Conservation (phyloP, 2,113 vertebrate genomes). For the Cyanoderma ruficeps region DNA sequence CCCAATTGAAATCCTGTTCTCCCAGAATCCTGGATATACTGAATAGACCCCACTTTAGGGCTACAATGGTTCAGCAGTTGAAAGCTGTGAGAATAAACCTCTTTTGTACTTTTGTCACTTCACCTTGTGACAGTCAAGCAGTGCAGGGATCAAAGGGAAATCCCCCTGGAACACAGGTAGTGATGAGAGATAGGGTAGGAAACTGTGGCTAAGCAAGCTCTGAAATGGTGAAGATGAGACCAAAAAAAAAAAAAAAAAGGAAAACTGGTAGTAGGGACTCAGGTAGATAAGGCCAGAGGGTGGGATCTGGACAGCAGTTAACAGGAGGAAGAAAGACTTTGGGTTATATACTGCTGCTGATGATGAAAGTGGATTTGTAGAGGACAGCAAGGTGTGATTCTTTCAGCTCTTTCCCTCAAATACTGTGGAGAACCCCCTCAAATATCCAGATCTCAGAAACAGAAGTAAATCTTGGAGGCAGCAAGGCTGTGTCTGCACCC, state of each 20-base stretch:
- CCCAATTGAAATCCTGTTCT: not conserved
- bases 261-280: not conserved
- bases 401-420: not conserved
- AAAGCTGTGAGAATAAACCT: not conserved
- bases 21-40: not conserved
- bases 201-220: not conserved
- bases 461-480: not conserved
- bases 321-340: not conserved
- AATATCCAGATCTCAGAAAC: not conserved
- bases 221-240: not conserved
- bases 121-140: not conserved
- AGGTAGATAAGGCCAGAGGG: not conserved
- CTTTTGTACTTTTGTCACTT: not conserved
- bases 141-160: not conserved
- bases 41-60: not conserved
- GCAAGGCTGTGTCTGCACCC: not conserved
- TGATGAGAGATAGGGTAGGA: not conserved
- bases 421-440: not conserved
- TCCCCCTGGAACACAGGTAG: not conserved
- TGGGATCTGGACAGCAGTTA: rapidly evolving
- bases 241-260: not conserved
- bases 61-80: not conserved
- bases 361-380: not conserved
- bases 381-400: not conserved
- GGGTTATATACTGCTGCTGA: not conserved